Base-by-base conservation (phyloP, 1,140 invertebrate genomes). In the Rhynchophorus ferrugineus region DNA sequence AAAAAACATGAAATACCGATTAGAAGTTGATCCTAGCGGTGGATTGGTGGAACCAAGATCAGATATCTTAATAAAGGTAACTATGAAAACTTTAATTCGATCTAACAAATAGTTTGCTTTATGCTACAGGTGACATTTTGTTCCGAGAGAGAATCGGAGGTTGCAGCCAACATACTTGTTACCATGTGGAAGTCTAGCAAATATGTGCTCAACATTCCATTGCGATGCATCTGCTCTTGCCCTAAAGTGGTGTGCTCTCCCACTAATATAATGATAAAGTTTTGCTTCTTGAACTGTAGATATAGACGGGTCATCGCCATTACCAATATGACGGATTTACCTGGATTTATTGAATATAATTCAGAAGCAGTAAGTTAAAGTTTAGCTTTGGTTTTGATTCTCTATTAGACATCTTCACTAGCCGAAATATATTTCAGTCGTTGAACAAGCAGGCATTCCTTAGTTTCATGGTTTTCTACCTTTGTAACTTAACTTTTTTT, bases 231-330 rank as follows among this genome's bases (percentile, higher is more conserved):
- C 8, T 52, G 33, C 38, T n/a, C 49, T 11, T 52, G 44, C 3
- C 62, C 64, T 1, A 35, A 49, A n/a, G 38, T 66, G n/a, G 29
- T 36, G 3, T 63, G 58, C 44, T 24, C 34, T 8, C 60, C 59
- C 1, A 34, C 58, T 13, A 50, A 56, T 8, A 47, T 66, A 14
- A 52, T 54, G n/a, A 60, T 66, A 9, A 59, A 54, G 36, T 61
- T 61, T 47, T 64, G 63, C 35, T 66, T 66, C 51, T 55, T 66
- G n/a, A 64, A 62, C 22, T 59, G 58, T 34, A 33, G 35, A 5
- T 66, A 66, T 36, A 50, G 44, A 11, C 54, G 61, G 19, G 47
- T 19, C 5, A 21, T 52, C 13, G 37, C 14, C 8, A 16, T 52
- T 7, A 19, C 9, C 7, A 52, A 52, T 19, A 5, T 19, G 21